Evolutionary conservation across 2,888 invertebrate genomes (phyloP), one percentile per base, ranked within the genome.

Genomic region (Colletes collaris): DNA sequence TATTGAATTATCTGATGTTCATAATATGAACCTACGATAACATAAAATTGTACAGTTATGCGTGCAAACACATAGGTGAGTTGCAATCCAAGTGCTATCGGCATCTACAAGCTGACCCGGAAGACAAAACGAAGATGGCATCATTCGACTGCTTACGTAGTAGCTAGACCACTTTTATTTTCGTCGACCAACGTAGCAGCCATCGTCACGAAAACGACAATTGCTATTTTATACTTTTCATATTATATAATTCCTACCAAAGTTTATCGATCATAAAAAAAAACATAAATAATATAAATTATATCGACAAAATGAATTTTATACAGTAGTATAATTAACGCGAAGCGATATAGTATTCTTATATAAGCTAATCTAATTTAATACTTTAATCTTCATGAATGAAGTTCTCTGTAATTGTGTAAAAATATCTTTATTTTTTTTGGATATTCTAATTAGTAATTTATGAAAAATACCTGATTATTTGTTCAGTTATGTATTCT

Each of bases 301-400:
- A 77, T 16, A 50, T 58, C 6, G 35, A 58, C 16, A 16, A 55
- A 63, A 16, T 63, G 75, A 64, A 78, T 59, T 68, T 60, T 53
- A n/a, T 60, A 40, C 19, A 68, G 40, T 64, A 19, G 40, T 65
- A 72, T 76, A 78, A 78, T 76, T 62, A 78, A 78, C 37, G 50
- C 35, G 40, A 27, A 64, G 64, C 50, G 53, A 27, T 64, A 64
- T 16, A 35, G 60, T 64, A 16, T 69, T 55, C 44, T 78, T 78
- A 76, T n/a, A 68, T 76, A 78, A 78, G 65, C 37, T 76, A 59
- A 69, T 78, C 76, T 78, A 76, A 76, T 76, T 76, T 76, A 59
- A 65, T 69, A 69, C 11, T 19, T 5, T 10, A 76, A 76, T 55
- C 77, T 69, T 76, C 76, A 5, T 35, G 19, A 60, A 56, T 16